Evolutionary conservation across 2,888 invertebrate species (phyloP), one percentile per base, ranked within the genome.

Genomic region (Taphrorychus bicolor): DNA sequence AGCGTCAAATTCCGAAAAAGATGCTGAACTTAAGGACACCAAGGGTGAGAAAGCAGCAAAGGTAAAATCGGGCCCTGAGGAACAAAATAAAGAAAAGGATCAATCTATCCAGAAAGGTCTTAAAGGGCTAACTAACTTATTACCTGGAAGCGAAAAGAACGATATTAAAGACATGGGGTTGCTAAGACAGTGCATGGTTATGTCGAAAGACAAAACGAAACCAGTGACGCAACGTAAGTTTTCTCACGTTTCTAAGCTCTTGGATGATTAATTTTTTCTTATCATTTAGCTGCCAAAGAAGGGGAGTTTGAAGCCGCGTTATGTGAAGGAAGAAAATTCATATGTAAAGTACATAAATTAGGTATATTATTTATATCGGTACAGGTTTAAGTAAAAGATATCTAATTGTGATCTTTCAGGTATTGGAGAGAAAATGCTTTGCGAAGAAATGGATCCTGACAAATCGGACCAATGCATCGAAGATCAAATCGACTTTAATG

Each of bases 41-140:
- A n/a, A n/a, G n/a, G 32, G 7, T 32, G 11, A 32, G 32, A 11
- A 32, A 32, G 7, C 32, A 32, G 0, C 32, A 32, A 11, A 32
- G 7, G 11, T 7, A 11, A 32, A 32, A 5, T 5, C 5, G 11
- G 5, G 32, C 11, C 32, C 5, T 7, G 7, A 5, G 11, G 11
- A 32, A 32, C 32, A 5, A 32, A 5, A 5, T 7, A 32, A 5
- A 2, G 54, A 23, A n/a, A 22, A 41, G 16, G n/a, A 54, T 18
- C 18, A 58, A 49, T 48, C 60, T 48, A 49, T 70, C 5, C 69
- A 71, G 18, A 64, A 70, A 18, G 69, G 66, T 5, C 18, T 64
- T 2, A 68, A 67, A 18, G 24, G 53, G 7, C 32, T 67, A 19
- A 62, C 63, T 1, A 14, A 7, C 1, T 3, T 49, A n/a, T 2